Conservation (phyloP, 2,113 vertebrate species). For the Amphiprion ocellaris region DNA sequence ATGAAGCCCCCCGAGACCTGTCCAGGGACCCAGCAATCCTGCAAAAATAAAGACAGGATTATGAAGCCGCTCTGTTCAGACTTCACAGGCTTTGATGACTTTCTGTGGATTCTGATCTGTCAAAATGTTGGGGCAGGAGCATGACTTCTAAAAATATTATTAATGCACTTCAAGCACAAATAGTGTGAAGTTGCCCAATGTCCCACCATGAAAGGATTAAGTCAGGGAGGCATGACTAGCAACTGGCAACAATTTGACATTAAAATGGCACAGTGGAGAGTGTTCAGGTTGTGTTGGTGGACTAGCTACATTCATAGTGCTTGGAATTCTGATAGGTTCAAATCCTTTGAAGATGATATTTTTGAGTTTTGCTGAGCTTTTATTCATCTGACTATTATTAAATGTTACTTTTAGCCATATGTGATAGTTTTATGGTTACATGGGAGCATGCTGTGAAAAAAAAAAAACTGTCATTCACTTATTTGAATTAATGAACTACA, state of each 20-base stretch:
- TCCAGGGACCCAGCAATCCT: background rate
- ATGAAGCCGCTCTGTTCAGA: conserved; percentile 11
- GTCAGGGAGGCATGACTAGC: conserved; percentile 13
- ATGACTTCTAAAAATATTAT: conserved; percentile 23
- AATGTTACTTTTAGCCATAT: too few species aligned
- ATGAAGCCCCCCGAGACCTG: conserved; percentile 20
- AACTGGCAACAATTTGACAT: background rate
- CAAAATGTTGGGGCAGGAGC: background rate
- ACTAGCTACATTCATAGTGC: too few species aligned
- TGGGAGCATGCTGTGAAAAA: too few species aligned
- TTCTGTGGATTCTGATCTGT: conserved; percentile 21
- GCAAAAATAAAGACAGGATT: conserved; percentile 12
- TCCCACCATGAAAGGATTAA: background rate
- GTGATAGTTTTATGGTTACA: too few species aligned
- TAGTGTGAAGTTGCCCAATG: conserved; percentile 21
- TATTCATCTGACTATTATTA: too few species aligned
- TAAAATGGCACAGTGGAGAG: too few species aligned
- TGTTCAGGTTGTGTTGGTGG: background rate
- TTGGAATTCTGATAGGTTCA: too few species aligned
- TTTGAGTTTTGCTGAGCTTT: too few species aligned
- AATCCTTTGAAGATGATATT: too few species aligned
- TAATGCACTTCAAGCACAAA: conserved; percentile 34
- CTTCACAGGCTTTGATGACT: conserved; percentile 16
- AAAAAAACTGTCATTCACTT: too few species aligned
- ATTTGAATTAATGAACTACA: too few species aligned